Percentiles rank a stretch among this genome's conserved stretches.
Evolutionary conservation across 2,888 invertebrate species (phyloP).

Genomic region (Pteria penguin): DNA sequence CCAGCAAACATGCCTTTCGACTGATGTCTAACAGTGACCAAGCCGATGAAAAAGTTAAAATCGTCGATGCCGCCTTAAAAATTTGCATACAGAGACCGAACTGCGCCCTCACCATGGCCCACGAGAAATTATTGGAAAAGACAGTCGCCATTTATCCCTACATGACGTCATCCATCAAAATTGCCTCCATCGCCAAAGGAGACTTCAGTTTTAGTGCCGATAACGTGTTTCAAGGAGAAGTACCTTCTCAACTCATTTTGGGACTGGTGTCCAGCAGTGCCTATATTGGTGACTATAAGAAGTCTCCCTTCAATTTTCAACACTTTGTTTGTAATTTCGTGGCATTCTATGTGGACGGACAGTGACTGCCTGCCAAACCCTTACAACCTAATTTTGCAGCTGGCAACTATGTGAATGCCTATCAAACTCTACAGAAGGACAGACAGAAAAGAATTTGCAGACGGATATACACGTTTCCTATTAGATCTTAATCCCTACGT

Average conservation of each 20-base stretch:
- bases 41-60: slow-evolving; percentile 20
- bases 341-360: slow-evolving; percentile 42
- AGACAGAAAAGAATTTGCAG: not conserved
- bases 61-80: slow-evolving; percentile 41
- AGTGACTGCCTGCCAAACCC: slow-evolving; percentile 37
- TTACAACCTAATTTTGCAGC: slow-evolving; percentile 43
- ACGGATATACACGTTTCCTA: slow-evolving; percentile 1
- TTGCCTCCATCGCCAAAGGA: slow-evolving; percentile 36
- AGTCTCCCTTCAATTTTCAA: slow-evolving; percentile 46
- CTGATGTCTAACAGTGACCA: slow-evolving; percentile 27
- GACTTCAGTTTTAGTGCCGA: slow-evolving; percentile 32
- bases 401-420: slow-evolving; percentile 36
- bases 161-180: slow-evolving; percentile 35
- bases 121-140: slow-evolving; percentile 28
- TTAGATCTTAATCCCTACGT: not conserved
- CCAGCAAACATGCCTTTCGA: slow-evolving; percentile 32
- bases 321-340: slow-evolving; percentile 38
- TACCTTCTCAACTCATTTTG: slow-evolving; percentile 19
- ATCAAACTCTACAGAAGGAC: slow-evolving; percentile 35
- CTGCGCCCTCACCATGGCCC: slow-evolving; percentile 28
- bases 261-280: slow-evolving; percentile 28
- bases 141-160: slow-evolving; percentile 39
- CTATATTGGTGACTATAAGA: slow-evolving; percentile 33
- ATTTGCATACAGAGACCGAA: slow-evolving; percentile 38
- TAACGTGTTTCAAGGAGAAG: slow-evolving; percentile 14